A percentile compares a stretch with the other conserved stretches of the same genome.
Evolutionary conservation across 2,113 vertebrate species (phyloP).

Genomic region (Amblyornis subalaris): DNA sequence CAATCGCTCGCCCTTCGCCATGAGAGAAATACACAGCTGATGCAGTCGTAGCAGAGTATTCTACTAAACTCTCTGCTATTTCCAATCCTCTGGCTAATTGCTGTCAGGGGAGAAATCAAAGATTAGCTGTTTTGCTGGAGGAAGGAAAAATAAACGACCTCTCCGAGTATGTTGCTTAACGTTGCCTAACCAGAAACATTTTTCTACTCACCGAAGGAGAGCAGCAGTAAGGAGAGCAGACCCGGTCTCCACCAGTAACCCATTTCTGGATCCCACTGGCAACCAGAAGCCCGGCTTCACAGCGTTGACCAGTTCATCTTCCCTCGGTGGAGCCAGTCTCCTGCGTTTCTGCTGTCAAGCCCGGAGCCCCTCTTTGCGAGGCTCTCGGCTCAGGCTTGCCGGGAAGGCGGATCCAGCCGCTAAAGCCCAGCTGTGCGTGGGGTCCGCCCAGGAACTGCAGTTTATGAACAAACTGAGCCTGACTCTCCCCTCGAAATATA

Average conservation of each 20-base stretch:
- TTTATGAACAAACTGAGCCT: slow-evolving; percentile 55
- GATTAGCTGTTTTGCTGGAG: background rate
- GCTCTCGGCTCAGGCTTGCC: slow-evolving; percentile 20
- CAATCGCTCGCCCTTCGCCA: background rate
- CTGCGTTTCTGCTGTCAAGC: slow-evolving; percentile 23
- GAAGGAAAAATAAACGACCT: slow-evolving; percentile 20
- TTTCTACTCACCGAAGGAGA: slow-evolving; percentile 75
- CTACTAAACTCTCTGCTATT: background rate
- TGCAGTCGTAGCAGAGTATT: background rate
- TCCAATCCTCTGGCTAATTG: slow-evolving; percentile 15
- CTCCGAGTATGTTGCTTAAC: background rate
- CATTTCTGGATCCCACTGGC: slow-evolving; percentile 63
- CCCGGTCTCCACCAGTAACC: slow-evolving; percentile 46
- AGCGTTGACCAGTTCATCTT: background rate
- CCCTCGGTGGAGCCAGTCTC: background rate
- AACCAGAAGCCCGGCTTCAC: slow-evolving; percentile 27
- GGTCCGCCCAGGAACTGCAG: slow-evolving; percentile 78
- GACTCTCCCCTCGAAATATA: slow-evolving; percentile 36
- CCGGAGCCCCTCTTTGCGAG: slow-evolving; percentile 24
- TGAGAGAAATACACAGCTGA: background rate
- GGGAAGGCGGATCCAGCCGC: slow-evolving; percentile 80
- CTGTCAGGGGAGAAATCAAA: slow-evolving; percentile 25
- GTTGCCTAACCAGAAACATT: background rate
- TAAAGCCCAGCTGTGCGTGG: slow-evolving; percentile 84
- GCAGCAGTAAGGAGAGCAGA: slow-evolving; percentile 65